These are phyloP conservation scores for Trididemnum nubilum DNA, from an alignment of 23 tunicate species.

Conservation along the genomic window DNA sequence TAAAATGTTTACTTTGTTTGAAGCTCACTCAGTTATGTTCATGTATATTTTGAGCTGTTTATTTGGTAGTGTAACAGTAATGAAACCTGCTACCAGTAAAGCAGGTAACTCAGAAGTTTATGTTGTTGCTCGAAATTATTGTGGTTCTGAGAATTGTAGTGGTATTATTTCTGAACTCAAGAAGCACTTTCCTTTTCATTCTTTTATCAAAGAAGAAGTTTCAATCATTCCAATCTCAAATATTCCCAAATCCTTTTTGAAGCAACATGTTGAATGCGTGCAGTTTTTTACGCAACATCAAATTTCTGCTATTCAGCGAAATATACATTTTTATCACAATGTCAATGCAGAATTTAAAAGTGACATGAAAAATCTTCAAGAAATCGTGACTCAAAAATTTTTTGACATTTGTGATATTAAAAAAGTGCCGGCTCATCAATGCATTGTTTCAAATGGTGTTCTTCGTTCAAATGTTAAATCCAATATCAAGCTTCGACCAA, in stretches of 20 bases:
- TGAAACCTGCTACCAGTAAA: conserved; percentile 89
- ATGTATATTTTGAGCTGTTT: conserved; percentile 57
- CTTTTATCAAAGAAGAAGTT: not conserved
- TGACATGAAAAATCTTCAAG: conserved; percentile 29
- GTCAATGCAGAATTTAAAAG: not conserved
- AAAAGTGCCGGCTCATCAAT: conserved; percentile 38
- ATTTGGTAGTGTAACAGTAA: conserved; percentile 47
- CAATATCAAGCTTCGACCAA: conserved; percentile 56
- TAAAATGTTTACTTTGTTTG: conserved; percentile 88
- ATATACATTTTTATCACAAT: conserved; percentile 37
- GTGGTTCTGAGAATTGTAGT: conserved; percentile 33
- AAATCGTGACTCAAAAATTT: conserved; percentile 29
- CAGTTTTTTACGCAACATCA: conserved; percentile 41
- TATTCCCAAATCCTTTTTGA: conserved; percentile 48
- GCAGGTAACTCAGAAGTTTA: conserved; percentile 91
- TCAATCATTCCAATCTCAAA: conserved; percentile 3
- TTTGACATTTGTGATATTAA: conserved; percentile 50
- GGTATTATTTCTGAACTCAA: not conserved
- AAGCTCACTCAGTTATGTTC: conserved; percentile 53
- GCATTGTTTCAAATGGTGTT: conserved; percentile 50
- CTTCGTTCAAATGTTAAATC: conserved; percentile 37
- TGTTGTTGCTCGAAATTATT: conserved; percentile 64
- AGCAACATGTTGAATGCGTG: conserved; percentile 54
- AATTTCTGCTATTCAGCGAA: conserved; percentile 38
- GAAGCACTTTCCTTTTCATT: conserved; percentile 42